phyloP scores from a whole-genome alignment of 2,113 vertebrate genomes.

The Perca schrenkii region DNA sequence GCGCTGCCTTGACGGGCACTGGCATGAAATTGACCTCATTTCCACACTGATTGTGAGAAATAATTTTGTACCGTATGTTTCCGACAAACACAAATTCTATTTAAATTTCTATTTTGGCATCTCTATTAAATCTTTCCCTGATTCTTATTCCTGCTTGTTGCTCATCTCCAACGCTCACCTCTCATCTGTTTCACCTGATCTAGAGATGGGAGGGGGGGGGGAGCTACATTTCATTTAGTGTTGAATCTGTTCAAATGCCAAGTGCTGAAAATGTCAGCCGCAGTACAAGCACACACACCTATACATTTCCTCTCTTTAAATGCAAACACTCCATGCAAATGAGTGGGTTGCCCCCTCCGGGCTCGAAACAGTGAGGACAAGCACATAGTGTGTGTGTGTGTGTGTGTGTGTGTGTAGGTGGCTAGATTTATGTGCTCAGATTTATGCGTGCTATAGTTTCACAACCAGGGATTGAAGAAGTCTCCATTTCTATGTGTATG shows the following conservation, averaged over 20 bases:
- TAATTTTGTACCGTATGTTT: constrained; percentile 2
- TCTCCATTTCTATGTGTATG: constrained; percentile 49
- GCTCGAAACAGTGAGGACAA: constrained; percentile 16
- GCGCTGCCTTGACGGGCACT: constrained; percentile 22
- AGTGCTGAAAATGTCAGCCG: constrained; percentile 67
- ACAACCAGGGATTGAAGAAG: constrained; percentile 56
- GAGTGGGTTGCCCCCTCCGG: constrained; percentile 22
- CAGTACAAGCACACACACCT: constrained; percentile 42
- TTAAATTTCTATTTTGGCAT: constrained; percentile 50
- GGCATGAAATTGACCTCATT: constrained; percentile 44
- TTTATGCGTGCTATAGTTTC: constrained; percentile 75
- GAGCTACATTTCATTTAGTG: constrained; percentile 59
- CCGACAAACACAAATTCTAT: constrained; percentile 44
- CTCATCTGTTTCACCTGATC: constrained; percentile 58
- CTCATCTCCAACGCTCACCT: constrained; percentile 24
- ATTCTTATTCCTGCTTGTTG: constrained; percentile 30
- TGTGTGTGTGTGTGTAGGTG: constrained; percentile 26
- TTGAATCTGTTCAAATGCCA: constrained; percentile 73
- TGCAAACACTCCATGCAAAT: constrained; percentile 66
- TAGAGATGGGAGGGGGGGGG: not conserved
- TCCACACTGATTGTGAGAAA: constrained; percentile 32
- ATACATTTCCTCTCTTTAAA: constrained; percentile 57
- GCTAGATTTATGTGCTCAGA: constrained; percentile 69
- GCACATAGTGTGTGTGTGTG: not conserved
- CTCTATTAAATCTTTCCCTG: constrained; percentile 37